Conservation (phyloP, 2,797 vertebrate species). For the Naso thynnoides region DNA sequence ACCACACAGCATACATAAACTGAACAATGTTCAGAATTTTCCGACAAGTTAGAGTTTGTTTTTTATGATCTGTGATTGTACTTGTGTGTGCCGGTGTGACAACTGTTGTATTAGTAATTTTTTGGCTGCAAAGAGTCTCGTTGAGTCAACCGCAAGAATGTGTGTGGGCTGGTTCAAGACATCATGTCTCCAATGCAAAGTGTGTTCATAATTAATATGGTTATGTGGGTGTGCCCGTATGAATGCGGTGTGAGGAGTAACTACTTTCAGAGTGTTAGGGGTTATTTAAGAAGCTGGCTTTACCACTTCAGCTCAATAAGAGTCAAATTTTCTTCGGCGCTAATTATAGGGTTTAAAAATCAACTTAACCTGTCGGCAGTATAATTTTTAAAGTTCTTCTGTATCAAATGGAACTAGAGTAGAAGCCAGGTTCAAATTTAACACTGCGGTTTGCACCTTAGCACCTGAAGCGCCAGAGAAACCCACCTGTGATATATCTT, state of each 20-base stretch:
- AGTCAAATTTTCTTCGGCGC: background rate
- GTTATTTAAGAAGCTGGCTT: slow-evolving; percentile 22
- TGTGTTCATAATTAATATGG: slow-evolving; percentile 47
- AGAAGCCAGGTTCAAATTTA: background rate
- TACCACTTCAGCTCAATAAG: background rate
- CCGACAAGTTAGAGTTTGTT: background rate
- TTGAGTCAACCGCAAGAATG: slow-evolving; percentile 61
- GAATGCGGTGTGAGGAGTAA: slow-evolving; percentile 2
- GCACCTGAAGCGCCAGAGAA: slow-evolving; percentile 33
- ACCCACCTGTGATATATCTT: background rate
- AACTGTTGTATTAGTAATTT: slow-evolving; percentile 32
- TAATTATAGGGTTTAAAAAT: background rate
- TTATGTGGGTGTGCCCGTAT: slow-evolving; percentile 17
- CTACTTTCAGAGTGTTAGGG: background rate
- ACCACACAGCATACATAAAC: background rate
- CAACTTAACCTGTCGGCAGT: no score
- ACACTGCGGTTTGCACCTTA: slow-evolving; percentile 16
- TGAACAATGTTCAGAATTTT: background rate
- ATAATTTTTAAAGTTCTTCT: background rate
- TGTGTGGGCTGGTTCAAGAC: slow-evolving; percentile 52
- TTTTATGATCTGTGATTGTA: slow-evolving; percentile 1
- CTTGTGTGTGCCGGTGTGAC: slow-evolving; percentile 11
- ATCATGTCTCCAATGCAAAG: slow-evolving; percentile 46
- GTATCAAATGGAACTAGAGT: background rate
- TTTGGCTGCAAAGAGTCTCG: slow-evolving; percentile 21